phyloP scores from a whole-genome alignment of 2,797 vertebrate genomes.

The Falco cherrug region DNA sequence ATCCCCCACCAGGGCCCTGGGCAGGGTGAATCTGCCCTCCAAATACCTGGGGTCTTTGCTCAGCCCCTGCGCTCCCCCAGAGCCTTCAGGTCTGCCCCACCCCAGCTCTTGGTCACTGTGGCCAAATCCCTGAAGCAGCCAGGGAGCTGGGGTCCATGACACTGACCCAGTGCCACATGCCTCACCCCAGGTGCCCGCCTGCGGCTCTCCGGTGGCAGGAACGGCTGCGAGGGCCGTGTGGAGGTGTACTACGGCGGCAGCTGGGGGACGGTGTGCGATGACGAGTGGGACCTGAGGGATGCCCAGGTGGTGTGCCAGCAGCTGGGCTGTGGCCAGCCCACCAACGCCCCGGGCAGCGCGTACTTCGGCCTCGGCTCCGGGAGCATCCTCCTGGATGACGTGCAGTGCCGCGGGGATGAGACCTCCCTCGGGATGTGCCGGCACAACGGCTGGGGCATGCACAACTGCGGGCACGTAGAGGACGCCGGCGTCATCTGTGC shows the following conservation, averaged over 20 bases:
- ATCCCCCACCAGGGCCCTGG: too few relatives aligned
- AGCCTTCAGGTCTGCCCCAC: neutral
- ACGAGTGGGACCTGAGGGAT: constrained; percentile 36
- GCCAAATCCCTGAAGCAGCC: accelerated
- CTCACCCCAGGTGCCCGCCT: neutral
- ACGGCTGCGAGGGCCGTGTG: constrained; percentile 61
- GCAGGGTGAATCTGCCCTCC: too few relatives aligned
- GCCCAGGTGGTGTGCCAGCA: constrained; percentile 59
- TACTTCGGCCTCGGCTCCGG: constrained; percentile 2
- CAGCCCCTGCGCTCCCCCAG: too few relatives aligned
- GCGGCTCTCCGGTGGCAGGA: constrained; percentile 21
- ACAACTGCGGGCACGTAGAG: constrained; percentile 61
- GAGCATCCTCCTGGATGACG: constrained; percentile 52
- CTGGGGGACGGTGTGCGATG: constrained; percentile 71
- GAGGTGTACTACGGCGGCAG: constrained; percentile 25
- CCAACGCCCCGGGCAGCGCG: neutral
- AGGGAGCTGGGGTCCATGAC: accelerated
- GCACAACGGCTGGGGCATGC: constrained; percentile 52
- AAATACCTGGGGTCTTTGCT: too few relatives aligned
- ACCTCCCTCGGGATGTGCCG: constrained; percentile 49
- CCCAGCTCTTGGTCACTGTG: accelerated
- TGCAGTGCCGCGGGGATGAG: constrained; percentile 55
- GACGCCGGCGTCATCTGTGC: constrained; percentile 66
- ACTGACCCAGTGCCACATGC: neutral
- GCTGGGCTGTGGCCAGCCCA: constrained; percentile 44